A percentile compares a stretch with the other conserved stretches of the same genome.
These are phyloP conservation scores for Lasioglossum baleicum DNA, from an alignment of 1,140 invertebrate species.

Conservation along the genomic window DNA sequence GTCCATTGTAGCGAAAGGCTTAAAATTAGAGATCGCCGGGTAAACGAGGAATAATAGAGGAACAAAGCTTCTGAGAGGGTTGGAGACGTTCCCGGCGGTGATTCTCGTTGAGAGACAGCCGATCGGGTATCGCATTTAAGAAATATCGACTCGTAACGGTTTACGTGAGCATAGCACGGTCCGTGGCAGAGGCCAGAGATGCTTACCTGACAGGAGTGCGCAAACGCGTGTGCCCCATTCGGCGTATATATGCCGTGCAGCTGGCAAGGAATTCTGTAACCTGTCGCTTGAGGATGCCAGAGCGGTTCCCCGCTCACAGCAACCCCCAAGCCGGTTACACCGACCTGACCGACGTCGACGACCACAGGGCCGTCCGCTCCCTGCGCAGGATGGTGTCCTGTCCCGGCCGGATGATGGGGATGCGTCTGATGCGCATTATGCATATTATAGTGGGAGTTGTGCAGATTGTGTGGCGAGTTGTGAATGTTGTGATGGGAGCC, in stretches of 20 bases:
- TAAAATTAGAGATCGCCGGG: no score
- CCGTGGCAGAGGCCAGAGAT: not conserved
- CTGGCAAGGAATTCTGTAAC: slow-evolving; percentile 75
- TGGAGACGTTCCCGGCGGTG: no score
- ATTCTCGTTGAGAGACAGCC: no score
- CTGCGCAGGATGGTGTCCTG: slow-evolving; percentile 73
- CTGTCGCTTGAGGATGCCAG: slow-evolving; percentile 75
- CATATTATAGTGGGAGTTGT: slow-evolving; percentile 63
- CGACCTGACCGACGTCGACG: slow-evolving; percentile 75
- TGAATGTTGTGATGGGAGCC: slow-evolving; percentile 72
- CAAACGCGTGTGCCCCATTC: slow-evolving; percentile 72
- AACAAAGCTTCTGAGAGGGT: no score
- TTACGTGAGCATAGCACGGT: not conserved
- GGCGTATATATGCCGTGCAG: slow-evolving; percentile 74
- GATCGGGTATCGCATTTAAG: no score
- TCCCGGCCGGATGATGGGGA: slow-evolving; percentile 71
- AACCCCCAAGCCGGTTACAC: slow-evolving; percentile 74
- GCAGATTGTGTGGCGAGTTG: slow-evolving; percentile 65
- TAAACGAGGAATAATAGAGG: no score
- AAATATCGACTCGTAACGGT: not conserved
- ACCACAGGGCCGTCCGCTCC: slow-evolving; percentile 74
- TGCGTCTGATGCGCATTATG: slow-evolving; percentile 73
- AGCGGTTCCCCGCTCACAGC: slow-evolving; percentile 72
- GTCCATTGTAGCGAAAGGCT: no score
- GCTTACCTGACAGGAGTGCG: slow-evolving; percentile 75